phyloP scores from a whole-genome alignment of 2,113 vertebrate species.

The Ahaetulla prasina region DNA sequence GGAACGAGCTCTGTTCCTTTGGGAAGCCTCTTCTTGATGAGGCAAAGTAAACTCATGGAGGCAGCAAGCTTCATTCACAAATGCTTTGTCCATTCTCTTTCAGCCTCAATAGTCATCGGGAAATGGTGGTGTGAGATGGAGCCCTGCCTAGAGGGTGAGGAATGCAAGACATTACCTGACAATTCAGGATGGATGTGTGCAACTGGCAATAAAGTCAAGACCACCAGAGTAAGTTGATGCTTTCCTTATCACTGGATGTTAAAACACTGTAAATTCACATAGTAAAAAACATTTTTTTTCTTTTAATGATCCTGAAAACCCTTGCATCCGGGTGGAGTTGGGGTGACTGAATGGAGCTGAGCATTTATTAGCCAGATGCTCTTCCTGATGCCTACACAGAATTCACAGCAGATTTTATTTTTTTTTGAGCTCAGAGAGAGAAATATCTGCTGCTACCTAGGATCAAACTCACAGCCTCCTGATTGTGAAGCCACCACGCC shows the following conservation, averaged over 20 bases:
- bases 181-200: constrained; percentile 98
- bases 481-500: background rate
- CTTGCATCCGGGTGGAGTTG: background rate
- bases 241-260: background rate
- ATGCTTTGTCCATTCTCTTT: constrained; percentile 1
- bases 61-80: background rate
- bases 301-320: background rate
- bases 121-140: constrained; percentile 99
- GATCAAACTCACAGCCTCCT: background rate
- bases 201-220: constrained; percentile 97
- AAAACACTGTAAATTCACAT: background rate
- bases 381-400: background rate
- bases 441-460: background rate
- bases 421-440: background rate
- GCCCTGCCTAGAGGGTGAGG: constrained; percentile 94
- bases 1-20: background rate
- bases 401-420: background rate
- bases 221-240: constrained; percentile 87
- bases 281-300: background rate
- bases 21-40: background rate
- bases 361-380: background rate
- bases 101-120: constrained; percentile 95
- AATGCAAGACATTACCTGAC: constrained; percentile 95
- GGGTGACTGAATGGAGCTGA: background rate
- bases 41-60: background rate